Evolutionary conservation across 2,113 vertebrate genomes (phyloP).

Genomic region (Caracal caracal): DNA sequence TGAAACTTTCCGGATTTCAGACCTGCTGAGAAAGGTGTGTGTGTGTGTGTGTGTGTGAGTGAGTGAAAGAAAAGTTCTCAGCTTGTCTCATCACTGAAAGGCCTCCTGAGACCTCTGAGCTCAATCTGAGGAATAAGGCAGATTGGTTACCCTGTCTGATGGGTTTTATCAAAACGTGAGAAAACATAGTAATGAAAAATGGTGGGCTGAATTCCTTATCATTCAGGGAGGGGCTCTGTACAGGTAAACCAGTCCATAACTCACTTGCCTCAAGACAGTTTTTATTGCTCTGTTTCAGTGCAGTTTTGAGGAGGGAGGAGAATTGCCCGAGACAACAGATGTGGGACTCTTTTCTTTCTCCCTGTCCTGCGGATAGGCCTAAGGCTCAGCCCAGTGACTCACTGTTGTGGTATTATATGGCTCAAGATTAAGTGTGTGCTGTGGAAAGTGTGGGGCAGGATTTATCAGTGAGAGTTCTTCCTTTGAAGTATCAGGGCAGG

Average conservation of each 20-base stretch:
- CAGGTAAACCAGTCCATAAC: conserved; percentile 60
- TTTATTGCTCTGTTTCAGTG: conserved; percentile 57
- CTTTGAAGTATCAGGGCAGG: conserved; percentile 79
- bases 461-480: conserved; percentile 73
- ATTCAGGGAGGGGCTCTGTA: neutral
- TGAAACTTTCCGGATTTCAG: neutral
- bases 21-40: conserved; percentile 5
- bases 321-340: conserved; percentile 67
- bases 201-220: neutral
- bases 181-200: conserved; percentile 49
- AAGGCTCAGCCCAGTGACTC: conserved; percentile 70
- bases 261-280: conserved; percentile 52
- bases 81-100: neutral
- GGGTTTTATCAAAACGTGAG: conserved; percentile 64
- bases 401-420: conserved; percentile 72
- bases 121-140: neutral
- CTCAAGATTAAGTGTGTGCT: conserved; percentile 72
- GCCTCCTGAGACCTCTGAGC: neutral
- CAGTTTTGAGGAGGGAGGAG: conserved; percentile 1
- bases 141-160: neutral
- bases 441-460: conserved; percentile 73
- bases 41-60: neutral
- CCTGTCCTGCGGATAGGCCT: conserved; percentile 32
- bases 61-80: neutral
- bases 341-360: conserved; percentile 32